phyloP scores from a whole-genome alignment of 2,113 vertebrate genomes.

The Phrynosoma platyrhinos region DNA sequence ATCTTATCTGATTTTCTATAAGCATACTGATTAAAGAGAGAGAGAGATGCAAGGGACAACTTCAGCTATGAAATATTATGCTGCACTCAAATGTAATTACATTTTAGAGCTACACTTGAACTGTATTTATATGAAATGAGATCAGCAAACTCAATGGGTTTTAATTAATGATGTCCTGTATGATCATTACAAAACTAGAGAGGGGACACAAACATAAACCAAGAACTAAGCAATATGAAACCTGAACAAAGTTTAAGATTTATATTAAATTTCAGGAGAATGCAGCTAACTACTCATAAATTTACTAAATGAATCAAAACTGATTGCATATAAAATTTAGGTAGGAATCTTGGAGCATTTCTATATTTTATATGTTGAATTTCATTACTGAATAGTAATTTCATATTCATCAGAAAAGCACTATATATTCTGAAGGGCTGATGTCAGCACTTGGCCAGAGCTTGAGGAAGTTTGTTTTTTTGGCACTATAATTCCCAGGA shows the following conservation, averaged over 20 bases:
- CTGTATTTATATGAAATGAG: constrained; percentile 20
- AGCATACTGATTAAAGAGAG: constrained; percentile 14
- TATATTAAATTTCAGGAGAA: neutral
- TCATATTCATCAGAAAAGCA: neutral
- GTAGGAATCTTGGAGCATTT: neutral
- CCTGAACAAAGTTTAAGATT: neutral
- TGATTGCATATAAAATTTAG: neutral
- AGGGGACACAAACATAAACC: constrained; percentile 6
- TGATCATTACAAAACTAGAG: constrained; percentile 1
- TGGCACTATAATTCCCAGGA: too few relatives aligned
- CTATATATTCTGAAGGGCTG: too few relatives aligned
- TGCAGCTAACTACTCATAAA: neutral
- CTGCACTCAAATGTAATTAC: constrained; percentile 1
- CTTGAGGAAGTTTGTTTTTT: too few relatives aligned
- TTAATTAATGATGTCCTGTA: constrained; percentile 18
- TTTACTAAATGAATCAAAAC: neutral
- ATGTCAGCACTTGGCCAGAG: too few relatives aligned
- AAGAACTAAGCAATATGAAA: neutral
- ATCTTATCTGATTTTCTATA: constrained; percentile 26
- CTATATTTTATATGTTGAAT: neutral
- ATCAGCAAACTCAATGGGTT: constrained; percentile 12
- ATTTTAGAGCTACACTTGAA: constrained; percentile 19
- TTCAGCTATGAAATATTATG: constrained; percentile 12
- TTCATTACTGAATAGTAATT: neutral
- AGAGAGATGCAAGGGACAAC: constrained; percentile 13